phyloP scores from a whole-genome alignment of 2,888 invertebrate species.

The Phlogophora meticulosa region DNA sequence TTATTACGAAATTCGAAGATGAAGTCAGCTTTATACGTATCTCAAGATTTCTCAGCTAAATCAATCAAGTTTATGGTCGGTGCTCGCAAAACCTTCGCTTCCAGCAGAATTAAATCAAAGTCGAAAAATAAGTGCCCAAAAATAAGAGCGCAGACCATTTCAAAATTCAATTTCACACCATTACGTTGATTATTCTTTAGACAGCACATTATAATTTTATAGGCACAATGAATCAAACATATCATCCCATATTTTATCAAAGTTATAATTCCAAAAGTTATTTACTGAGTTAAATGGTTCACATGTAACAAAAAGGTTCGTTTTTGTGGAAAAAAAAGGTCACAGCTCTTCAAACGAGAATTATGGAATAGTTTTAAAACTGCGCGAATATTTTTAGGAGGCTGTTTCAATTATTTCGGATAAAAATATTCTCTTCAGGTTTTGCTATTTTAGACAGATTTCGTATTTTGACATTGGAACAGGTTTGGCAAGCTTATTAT shows the following conservation, averaged over 20 bases:
- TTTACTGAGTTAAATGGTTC: slow-evolving; percentile 29
- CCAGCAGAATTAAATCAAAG: slow-evolving; percentile 1
- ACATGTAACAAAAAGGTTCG: slow-evolving; percentile 18
- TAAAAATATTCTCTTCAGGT: background rate
- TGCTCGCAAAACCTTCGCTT: background rate
- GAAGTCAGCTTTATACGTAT: background rate
- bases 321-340: background rate
- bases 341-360: background rate
- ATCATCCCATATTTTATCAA: slow-evolving; percentile 37
- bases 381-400: background rate
- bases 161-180: slow-evolving; percentile 12
- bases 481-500: too few species aligned
- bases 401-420: background rate
- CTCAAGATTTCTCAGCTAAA: background rate
- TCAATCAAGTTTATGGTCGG: background rate
- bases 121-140: background rate
- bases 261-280: slow-evolving; percentile 51
- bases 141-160: slow-evolving; percentile 4
- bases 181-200: slow-evolving; percentile 6
- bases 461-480: too few species aligned
- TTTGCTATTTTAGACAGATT: background rate
- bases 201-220: slow-evolving; percentile 40
- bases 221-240: slow-evolving; percentile 41
- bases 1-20: background rate
- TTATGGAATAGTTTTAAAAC: slow-evolving; percentile 9